A percentile compares a stretch with the other conserved stretches of the same genome.
Evolutionary conservation across 1,140 invertebrate species (phyloP).

Genomic region (Megathymus violae): DNA sequence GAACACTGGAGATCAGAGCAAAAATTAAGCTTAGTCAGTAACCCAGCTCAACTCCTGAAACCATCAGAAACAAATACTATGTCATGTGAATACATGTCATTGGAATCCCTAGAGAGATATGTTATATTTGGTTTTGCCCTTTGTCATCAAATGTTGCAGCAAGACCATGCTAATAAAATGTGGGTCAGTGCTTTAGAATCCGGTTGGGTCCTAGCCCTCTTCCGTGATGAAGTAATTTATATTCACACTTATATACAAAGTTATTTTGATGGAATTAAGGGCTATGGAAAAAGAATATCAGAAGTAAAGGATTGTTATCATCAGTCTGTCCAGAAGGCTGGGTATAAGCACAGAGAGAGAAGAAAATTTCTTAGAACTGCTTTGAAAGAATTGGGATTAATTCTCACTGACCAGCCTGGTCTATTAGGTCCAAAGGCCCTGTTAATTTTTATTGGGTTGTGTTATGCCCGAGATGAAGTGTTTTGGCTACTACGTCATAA

Average conservation of each 20-base stretch:
- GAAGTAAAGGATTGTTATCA: constrained; percentile 98
- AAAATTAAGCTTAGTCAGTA: constrained; percentile 96
- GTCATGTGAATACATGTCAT: constrained; percentile 98
- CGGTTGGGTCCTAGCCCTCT: constrained; percentile 96
- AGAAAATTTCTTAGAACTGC: constrained; percentile 98
- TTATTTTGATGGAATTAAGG: constrained; percentile 98
- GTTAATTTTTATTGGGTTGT: constrained; percentile 97
- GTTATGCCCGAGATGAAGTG: constrained; percentile 98
- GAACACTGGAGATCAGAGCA: constrained; percentile 97
- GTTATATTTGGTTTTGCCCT: constrained; percentile 97
- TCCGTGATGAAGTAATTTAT: constrained; percentile 98
- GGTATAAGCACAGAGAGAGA: constrained; percentile 95
- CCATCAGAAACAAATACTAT: constrained; percentile 97
- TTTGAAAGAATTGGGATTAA: constrained; percentile 96
- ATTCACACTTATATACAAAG: constrained; percentile 96
- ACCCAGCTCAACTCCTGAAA: constrained; percentile 95
- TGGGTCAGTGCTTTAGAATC: constrained; percentile 96
- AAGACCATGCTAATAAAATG: constrained; percentile 93
- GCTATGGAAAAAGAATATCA: constrained; percentile 94
- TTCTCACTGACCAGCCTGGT: constrained; percentile 98
- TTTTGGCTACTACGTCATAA: constrained; percentile 98
- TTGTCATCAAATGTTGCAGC: constrained; percentile 92
- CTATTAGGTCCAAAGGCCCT: constrained; percentile 98
- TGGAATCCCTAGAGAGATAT: constrained; percentile 98
- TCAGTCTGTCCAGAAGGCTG: constrained; percentile 94